These are phyloP conservation scores for Ameiurus melas DNA, from an alignment of 2,113 vertebrate genomes.

Conservation along the genomic window DNA sequence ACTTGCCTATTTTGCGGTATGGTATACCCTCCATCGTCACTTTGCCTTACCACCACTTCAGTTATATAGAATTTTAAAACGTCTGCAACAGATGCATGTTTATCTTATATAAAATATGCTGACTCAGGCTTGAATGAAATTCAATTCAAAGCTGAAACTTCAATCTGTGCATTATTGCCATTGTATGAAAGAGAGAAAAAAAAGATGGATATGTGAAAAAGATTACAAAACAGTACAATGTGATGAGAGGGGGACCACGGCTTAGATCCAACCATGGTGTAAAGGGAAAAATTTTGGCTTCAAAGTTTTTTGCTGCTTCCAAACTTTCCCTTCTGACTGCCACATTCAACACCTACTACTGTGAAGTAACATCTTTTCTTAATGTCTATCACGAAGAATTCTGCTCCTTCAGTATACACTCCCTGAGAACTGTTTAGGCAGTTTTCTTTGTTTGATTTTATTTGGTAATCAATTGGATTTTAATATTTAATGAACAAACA, in stretches of 20 bases:
- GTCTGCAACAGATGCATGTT: constrained; percentile 69
- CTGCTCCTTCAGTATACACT: background rate
- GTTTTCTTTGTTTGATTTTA: background rate
- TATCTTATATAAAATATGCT: background rate
- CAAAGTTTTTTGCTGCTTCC: background rate
- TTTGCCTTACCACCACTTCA: constrained; percentile 78
- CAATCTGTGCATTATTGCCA: background rate
- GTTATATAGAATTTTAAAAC: constrained; percentile 87
- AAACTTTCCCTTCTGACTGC: background rate
- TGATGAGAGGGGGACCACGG: background rate
- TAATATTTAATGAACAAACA: background rate
- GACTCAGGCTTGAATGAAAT: background rate
- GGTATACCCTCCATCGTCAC: constrained; percentile 63
- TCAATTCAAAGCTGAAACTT: background rate
- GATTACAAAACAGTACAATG: background rate
- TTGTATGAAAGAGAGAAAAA: background rate
- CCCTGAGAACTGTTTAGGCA: background rate
- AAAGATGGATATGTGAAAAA: background rate
- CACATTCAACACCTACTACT: constrained; percentile 1
- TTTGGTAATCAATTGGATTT: background rate
- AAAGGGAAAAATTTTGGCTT: background rate
- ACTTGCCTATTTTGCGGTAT: constrained; percentile 64
- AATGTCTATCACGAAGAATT: background rate
- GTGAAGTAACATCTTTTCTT: background rate
- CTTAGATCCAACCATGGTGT: background rate